A percentile compares a stretch with the other conserved stretches of the same genome.
Evolutionary conservation across 2,888 invertebrate genomes (phyloP).

Genomic region (Philaethria dido): DNA sequence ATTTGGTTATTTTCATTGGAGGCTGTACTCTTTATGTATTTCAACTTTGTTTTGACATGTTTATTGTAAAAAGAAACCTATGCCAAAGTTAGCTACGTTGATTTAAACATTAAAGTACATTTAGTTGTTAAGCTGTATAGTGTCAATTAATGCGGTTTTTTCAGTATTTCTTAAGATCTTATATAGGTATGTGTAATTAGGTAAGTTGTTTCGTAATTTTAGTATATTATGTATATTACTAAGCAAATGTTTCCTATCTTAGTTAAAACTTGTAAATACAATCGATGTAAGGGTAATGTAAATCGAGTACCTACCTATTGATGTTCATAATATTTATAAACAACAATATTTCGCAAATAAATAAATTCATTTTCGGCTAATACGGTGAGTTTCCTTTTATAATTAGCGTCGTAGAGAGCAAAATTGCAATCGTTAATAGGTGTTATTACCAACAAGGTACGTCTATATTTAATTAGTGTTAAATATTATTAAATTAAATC

Average conservation of each 20-base stretch:
- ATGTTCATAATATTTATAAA: conserved; percentile 77
- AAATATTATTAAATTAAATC: conserved; percentile 66
- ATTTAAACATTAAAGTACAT: conserved; percentile 66
- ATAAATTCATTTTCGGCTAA: conserved; percentile 58
- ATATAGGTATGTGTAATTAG: conserved; percentile 70
- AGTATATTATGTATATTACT: conserved; percentile 75
- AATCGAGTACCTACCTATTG: conserved; percentile 80
- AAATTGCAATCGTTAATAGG: conserved; percentile 77
- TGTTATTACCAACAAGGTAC: conserved; percentile 71
- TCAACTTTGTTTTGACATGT: conserved; percentile 79
- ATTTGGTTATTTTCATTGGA: conserved; percentile 64
- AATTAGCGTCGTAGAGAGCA: conserved; percentile 75
- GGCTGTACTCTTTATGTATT: conserved; percentile 65
- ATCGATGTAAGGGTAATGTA: conserved; percentile 68
- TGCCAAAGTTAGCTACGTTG: conserved; percentile 84
- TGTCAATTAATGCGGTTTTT: conserved; percentile 79
- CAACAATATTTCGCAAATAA: conserved; percentile 60
- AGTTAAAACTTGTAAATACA: conserved; percentile 77
- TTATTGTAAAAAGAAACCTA: conserved; percentile 79
- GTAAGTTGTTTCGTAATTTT: conserved; percentile 78
- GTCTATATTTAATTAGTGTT: conserved; percentile 73
- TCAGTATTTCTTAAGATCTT: conserved; percentile 80
- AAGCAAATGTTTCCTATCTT: conserved; percentile 82
- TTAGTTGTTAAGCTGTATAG: conserved; percentile 81
- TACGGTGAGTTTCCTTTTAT: conserved; percentile 82